Base-by-base conservation (phyloP, 1,140 invertebrate species). In the Drosophila kohkoa region DNA sequence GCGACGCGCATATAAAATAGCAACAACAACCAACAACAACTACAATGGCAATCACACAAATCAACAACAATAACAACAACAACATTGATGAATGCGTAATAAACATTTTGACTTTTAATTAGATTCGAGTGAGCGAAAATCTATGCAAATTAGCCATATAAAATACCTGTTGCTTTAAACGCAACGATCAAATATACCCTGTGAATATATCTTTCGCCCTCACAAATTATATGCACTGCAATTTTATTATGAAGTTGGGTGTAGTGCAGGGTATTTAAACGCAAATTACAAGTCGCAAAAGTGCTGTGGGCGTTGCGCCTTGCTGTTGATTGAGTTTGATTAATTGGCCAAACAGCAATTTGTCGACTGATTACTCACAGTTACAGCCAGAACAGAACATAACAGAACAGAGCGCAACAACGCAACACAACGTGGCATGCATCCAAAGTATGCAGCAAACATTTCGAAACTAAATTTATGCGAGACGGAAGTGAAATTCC, bases 1-100 rank as follows among this genome's bases (percentile, higher is more conserved):
- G 81, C 85, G 60, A 68, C 82, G 77, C 79, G 83, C 76, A 88
- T 88, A 72, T 57, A 66, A 81, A 87, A 75, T 55, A 66, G 15
- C 49, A 64, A 41, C 38, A 71, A 60, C 20, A 46, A 73, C 64
- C 45, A 75, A 66, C 59, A 63, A 38, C 30, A 57, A 38, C 25
- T 52, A 54, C 43, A 62, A 72, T 1, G 43, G 45, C 38, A 52
- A 63, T 10, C 55, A 30, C 49, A 51, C n/a, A 52, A 63, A 11
- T 57, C 20, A 25, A 41, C 54, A 57, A 11, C 8, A 62, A 62
- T 25, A 54, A 15, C 46, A 57, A 41, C 57, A 63, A 62, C 59
- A 71, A 64, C 72, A 62, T 74, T 69, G 71, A 58, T 64, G 69
- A 43, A 75, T 75, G 72, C 72, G 67, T 64, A 75, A 75, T 64